Evolutionary conservation across 1,140 invertebrate species (phyloP), one percentile per base, ranked within the genome.

Genomic region (Drosophila kurseongensis): DNA sequence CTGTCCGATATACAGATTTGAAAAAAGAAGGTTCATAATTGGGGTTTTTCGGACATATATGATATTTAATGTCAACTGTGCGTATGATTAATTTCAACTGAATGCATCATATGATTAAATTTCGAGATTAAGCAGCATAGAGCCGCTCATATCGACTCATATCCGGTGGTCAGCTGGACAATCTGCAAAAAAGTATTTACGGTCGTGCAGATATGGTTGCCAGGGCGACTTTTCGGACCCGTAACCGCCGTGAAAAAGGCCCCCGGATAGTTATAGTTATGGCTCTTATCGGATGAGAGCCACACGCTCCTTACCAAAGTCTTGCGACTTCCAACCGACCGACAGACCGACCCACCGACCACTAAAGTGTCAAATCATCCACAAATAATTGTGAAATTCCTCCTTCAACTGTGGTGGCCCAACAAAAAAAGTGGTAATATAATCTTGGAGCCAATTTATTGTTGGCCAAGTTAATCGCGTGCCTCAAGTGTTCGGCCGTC

Each of bases 401-500:
- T 44, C n/a, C n/a, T 14, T 13, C 44, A 62, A 32, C 8, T 29
- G 47, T 10, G 23, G 50, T 12, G n/a, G 5, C 4, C 18, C 2
- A 16, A 29, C 2, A 41, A 55, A 36, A 16, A 42, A 29, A 12
- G 55, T 16, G 29, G 41, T 36, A 59, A 35, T 59, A 47, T 44
- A 59, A 32, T 47, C 42, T 12, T 9, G 13, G n/a, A 18, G 14
- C 9, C 35, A 48, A 44, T 45, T 57, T 42, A 42, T 42, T 60
- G 45, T 44, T 45, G 59, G 59, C 29, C 38, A 36, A 51, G 51
- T 63, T 75, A 75, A 75, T 75, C 72, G 73, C 72, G 27, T 75
- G 73, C 73, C 23, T 73, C 45, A 42, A 72, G 68, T 75, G 72
- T 23, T 55, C 32, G 32, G 40, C 38, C 51, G 62, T n/a, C 67